Evolutionary conservation across 1,140 invertebrate genomes (phyloP), one percentile per base, ranked within the genome.

Genomic region (Pentalonia nigronervosa): DNA sequence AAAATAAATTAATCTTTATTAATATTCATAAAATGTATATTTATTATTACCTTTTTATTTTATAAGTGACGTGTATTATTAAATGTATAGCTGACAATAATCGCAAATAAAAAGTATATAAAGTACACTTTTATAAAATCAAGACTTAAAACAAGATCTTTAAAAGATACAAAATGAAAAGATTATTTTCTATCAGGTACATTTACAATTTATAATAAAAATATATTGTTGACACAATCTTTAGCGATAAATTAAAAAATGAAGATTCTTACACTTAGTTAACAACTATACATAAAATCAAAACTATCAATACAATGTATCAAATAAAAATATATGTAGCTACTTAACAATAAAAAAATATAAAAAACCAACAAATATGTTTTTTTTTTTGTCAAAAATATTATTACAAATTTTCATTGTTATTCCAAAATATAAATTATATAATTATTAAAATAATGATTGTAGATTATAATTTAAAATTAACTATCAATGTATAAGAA

Each of bases 121-220:
- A n/a, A 67, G 30, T 67, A 67, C 11, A 67, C 4, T 30, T 30
- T 60, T 60, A 30, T 25, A 60, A 67, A 30, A 67, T 67, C 60
- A 14, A 11, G 60, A 6, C 11, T 41, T 41, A 41, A 41, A 41
- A 41, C n/a, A 41, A 41, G 41, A 41, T 41, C 41, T 41, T 53
- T 23, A 76, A 60, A 76, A 4, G 14, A 76, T 76, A 76, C 8
- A 34, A 17, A 76, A 76, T 76, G 4, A 1, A n/a, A 67, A 25
- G 23, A 4, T n/a, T n/a, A 20, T 76, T 76, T 17, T n/a, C 4
- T n/a, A 76, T n/a, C 14, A 34, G 14, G 4, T n/a, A 76, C n/a
- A n/a, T 76, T 76, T 76, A 76, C 14, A 76, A 76, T 76, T n/a
- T n/a, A 34, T 76, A 76, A n/a, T 76, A 76, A 76, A 76, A 76